Percentiles rank a stretch among this genome's conserved stretches.
Conservation (phyloP, 2,888 invertebrate species). For the Rhagonycha lutea region DNA sequence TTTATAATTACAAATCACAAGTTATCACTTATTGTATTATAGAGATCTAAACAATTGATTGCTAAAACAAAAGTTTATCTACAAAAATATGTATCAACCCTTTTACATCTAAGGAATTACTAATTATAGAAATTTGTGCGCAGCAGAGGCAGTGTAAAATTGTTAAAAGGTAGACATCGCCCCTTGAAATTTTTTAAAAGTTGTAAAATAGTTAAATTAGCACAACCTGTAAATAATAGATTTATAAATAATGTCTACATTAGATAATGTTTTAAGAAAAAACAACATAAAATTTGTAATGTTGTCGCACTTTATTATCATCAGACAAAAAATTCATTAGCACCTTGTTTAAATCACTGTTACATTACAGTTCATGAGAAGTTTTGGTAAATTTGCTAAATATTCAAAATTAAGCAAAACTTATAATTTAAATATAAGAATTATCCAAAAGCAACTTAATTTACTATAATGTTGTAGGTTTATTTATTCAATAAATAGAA, state of each 20-base stretch:
- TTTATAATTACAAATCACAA: not conserved
- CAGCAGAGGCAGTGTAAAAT: not conserved
- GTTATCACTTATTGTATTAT: not conserved
- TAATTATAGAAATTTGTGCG: not conserved
- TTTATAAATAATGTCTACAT: not conserved
- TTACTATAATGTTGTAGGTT: not conserved
- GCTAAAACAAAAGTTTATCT: not conserved
- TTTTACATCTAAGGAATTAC: not conserved
- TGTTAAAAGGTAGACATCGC: not conserved
- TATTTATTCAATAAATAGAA: not conserved
- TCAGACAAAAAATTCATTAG: not conserved
- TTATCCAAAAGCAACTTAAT: not conserved
- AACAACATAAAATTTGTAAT: not conserved
- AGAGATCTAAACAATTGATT: not conserved
- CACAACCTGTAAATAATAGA: not conserved
- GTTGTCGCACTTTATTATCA: not conserved
- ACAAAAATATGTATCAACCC: not conserved
- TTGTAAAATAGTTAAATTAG: not conserved
- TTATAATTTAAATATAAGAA: not conserved
- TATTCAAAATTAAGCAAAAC: not conserved
- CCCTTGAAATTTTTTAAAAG: not conserved
- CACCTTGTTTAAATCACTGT: not conserved
- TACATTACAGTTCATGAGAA: no score
- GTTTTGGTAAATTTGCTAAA: not conserved
- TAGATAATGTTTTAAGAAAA: not conserved